These are phyloP conservation scores for Actinia tenebrosa DNA, from an alignment of 64 coral and sea anemone genomes.

Conservation along the genomic window DNA sequence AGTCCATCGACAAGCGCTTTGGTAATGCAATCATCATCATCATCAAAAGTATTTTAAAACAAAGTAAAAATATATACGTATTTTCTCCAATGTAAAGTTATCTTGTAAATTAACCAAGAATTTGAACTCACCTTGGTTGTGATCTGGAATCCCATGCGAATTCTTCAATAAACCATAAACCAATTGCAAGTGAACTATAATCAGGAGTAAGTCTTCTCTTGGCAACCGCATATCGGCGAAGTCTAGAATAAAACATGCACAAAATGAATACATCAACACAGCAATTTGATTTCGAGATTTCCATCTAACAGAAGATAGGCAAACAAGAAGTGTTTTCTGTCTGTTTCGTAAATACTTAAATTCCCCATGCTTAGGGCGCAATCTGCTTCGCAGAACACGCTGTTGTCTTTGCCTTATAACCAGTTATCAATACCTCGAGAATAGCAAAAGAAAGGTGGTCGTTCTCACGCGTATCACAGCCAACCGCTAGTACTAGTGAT, in stretches of 20 bases:
- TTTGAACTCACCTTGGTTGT: neutral
- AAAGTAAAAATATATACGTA: neutral
- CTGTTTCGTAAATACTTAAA: neutral
- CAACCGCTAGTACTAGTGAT: conserved; percentile 6
- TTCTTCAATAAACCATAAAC: neutral
- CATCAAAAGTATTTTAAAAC: neutral
- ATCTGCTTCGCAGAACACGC: neutral
- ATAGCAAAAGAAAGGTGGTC: neutral
- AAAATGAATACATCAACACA: neutral
- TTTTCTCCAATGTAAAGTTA: conserved; percentile 2
- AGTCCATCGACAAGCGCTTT: neutral
- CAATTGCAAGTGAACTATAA: neutral
- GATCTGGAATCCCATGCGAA: neutral
- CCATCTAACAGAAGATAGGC: neutral
- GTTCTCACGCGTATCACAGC: conserved; percentile 36
- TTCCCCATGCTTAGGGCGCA: neutral
- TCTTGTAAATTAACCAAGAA: neutral
- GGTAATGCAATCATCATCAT: conserved; percentile 40
- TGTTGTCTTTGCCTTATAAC: neutral
- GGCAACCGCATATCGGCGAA: neutral
- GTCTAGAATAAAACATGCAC: conserved; percentile 33
- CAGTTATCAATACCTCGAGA: neutral
- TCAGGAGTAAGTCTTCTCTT: neutral
- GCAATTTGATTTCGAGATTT: neutral
- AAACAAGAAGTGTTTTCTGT: neutral